phyloP scores from a whole-genome alignment of 1,140 invertebrate genomes.

The Drosophila watanabei region DNA sequence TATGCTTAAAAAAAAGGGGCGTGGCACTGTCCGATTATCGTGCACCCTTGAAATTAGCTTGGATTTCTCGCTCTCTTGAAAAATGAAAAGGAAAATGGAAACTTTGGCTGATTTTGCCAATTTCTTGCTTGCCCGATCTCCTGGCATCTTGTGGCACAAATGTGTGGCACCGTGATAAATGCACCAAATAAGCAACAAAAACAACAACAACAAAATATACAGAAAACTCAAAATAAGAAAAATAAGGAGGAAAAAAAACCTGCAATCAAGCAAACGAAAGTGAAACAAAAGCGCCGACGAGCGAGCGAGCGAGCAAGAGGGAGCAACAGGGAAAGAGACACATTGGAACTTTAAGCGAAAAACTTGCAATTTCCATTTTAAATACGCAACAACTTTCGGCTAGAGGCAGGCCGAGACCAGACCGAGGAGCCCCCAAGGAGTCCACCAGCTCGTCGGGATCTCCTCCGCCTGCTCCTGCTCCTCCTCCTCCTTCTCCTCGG shows the following conservation, averaged over 20 bases:
- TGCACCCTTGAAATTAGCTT: slow-evolving; percentile 32
- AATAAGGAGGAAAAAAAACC: slow-evolving; percentile 60
- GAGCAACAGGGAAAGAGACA: slow-evolving; percentile 19
- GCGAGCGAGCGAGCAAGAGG: slow-evolving; percentile 23
- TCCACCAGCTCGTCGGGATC: slow-evolving; percentile 12
- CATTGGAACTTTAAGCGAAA: slow-evolving; percentile 55
- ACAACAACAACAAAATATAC: slow-evolving; percentile 2
- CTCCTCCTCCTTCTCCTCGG: slow-evolving; percentile 4
- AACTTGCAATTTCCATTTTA: slow-evolving; percentile 84
- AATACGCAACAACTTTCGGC: slow-evolving; percentile 83
- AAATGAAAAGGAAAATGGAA: slow-evolving; percentile 74
- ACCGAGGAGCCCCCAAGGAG: slow-evolving; percentile 27
- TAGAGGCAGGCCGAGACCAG: slow-evolving; percentile 64
- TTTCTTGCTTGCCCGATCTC: slow-evolving; percentile 39
- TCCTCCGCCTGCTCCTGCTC: slow-evolving; percentile 4
- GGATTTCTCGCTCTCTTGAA: background rate
- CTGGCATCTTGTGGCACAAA: slow-evolving; percentile 64
- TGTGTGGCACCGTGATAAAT: slow-evolving; percentile 83
- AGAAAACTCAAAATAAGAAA: slow-evolving; percentile 30
- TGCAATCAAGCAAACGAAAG: slow-evolving; percentile 82
- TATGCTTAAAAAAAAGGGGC: slow-evolving; percentile 1
- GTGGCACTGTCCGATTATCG: slow-evolving; percentile 4
- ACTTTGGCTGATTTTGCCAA: slow-evolving; percentile 41
- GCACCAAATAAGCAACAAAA: slow-evolving; percentile 30
- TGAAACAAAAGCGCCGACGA: slow-evolving; percentile 78